phyloP scores from a whole-genome alignment of 2,113 vertebrate species.

The Sorex fumeus region DNA sequence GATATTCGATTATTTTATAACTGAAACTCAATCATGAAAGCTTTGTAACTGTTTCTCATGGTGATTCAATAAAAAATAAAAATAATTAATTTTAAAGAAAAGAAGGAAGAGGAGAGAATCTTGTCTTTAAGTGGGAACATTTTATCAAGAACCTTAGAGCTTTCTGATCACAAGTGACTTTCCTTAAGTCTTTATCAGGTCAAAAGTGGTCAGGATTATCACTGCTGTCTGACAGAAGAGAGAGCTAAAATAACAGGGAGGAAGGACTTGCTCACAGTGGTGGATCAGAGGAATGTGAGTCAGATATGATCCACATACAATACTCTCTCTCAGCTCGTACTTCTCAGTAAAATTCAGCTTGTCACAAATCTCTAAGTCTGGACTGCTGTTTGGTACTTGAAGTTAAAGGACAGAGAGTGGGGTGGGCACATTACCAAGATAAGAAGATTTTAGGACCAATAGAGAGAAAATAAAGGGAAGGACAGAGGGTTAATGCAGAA shows the following conservation, averaged over 20 bases:
- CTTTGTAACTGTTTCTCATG: too few species aligned
- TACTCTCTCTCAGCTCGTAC: neutral
- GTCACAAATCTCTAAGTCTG: neutral
- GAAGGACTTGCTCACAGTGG: neutral
- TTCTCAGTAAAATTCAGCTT: neutral
- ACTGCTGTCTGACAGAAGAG: neutral
- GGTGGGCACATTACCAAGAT: neutral
- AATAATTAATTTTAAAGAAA: too few species aligned
- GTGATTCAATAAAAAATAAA: too few species aligned
- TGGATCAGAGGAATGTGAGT: constrained; percentile 1
- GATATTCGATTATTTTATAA: too few species aligned
- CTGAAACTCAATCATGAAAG: too few species aligned
- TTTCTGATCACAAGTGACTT: constrained; percentile 26
- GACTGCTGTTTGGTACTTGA: neutral
- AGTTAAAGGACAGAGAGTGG: neutral
- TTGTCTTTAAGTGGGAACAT: constrained; percentile 15
- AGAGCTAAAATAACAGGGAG: neutral
- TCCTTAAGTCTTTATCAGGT: neutral
- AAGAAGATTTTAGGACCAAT: neutral
- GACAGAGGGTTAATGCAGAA: neutral
- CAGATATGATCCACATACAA: neutral
- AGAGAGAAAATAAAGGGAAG: neutral
- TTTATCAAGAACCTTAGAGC: constrained; percentile 14
- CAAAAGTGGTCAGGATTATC: neutral
- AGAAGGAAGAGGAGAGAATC: neutral